Evolutionary conservation across 2,797 vertebrate genomes (phyloP).

Genomic region (Gadopsis marmoratus): DNA sequence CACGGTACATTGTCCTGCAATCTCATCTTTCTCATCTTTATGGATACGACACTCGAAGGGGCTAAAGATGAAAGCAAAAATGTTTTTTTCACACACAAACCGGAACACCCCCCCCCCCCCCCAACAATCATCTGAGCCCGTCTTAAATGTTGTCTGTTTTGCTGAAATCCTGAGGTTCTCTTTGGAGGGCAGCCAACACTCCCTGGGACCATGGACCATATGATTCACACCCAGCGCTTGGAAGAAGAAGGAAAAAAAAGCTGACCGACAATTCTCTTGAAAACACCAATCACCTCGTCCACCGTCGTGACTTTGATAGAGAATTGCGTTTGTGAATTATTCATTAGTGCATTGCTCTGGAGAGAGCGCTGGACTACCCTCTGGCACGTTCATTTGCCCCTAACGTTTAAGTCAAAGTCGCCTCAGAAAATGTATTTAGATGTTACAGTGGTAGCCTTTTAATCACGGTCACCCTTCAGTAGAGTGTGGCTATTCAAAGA

Average conservation of each 20-base stretch:
- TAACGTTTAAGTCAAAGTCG: constrained; percentile 64
- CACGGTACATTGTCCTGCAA: not conserved
- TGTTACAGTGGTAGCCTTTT: constrained; percentile 39
- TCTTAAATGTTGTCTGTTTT: constrained; percentile 21
- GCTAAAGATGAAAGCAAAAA: not conserved
- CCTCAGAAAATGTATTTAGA: constrained; percentile 55
- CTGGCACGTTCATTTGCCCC: constrained; percentile 41
- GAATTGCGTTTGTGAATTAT: constrained; percentile 72
- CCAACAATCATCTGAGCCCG: not conserved
- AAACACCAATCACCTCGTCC: constrained; percentile 61
- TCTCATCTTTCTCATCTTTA: not conserved
- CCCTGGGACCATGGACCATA: constrained; percentile 10
- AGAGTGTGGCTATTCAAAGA: constrained; percentile 25
- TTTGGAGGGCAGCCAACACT: constrained; percentile 39
- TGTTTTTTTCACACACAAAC: not conserved
- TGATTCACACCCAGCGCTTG: constrained; percentile 33
- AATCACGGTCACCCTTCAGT: constrained; percentile 34
- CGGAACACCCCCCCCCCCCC: too few relatives aligned
- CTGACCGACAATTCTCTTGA: constrained; percentile 51
- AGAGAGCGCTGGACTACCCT: constrained; percentile 26
- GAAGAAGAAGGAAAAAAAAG: constrained; percentile 3
- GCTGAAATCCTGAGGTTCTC: constrained; percentile 45
- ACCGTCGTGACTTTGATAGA: constrained; percentile 55
- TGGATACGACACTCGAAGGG: not conserved
- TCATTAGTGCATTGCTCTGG: constrained; percentile 45